Evolutionary conservation across 2,113 vertebrate genomes (phyloP).

Genomic region (Colaptes auratus): DNA sequence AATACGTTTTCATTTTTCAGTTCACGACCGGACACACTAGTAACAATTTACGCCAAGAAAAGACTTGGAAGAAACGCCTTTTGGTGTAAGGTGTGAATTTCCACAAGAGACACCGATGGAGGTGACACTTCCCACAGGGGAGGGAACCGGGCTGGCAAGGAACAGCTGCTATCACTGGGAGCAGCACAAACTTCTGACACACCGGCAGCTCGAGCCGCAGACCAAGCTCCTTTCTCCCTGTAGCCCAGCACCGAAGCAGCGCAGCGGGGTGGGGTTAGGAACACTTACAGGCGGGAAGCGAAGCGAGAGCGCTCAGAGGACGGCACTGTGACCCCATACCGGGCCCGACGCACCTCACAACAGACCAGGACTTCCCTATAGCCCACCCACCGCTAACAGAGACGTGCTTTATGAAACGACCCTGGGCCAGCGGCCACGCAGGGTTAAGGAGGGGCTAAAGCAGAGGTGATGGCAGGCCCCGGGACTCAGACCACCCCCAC

Average conservation of each 20-base stretch:
- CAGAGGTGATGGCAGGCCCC: no score
- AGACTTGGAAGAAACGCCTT: rapidly evolving
- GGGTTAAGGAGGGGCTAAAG: neutral
- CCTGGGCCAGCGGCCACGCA: neutral
- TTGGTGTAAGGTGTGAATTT: rapidly evolving
- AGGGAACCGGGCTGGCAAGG: rapidly evolving
- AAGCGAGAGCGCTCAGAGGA: rapidly evolving
- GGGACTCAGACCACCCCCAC: neutral
- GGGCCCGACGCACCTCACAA: no score
- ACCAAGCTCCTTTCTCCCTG: neutral
- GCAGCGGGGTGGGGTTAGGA: neutral
- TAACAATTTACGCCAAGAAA: rapidly evolving
- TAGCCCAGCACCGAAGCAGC: neutral
- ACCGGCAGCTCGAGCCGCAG: neutral
- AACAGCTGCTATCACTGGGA: no score
- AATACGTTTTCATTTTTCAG: rapidly evolving
- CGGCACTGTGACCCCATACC: no score
- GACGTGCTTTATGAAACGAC: no score
- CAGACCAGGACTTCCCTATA: neutral
- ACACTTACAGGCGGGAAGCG: no score
- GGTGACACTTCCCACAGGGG: rapidly evolving
- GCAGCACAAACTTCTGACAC: neutral
- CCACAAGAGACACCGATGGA: rapidly evolving
- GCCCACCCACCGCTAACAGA: neutral
- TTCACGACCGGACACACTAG: rapidly evolving